Base-by-base conservation (phyloP, 2,888 invertebrate genomes). In the Marasmarcha lunaedactyla region DNA sequence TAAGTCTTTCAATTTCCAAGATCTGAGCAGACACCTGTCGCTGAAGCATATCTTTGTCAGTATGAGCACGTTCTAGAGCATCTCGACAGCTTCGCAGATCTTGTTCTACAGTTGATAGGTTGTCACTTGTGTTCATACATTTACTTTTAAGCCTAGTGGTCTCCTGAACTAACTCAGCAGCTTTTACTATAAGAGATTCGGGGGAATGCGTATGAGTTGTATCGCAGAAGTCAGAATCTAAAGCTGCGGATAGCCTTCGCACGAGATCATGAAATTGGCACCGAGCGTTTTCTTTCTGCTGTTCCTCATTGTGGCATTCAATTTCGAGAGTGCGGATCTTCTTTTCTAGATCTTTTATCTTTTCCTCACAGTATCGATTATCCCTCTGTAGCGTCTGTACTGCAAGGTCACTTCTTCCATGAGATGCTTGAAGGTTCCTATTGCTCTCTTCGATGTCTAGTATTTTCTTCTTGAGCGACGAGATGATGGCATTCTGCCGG, bases 401-500 rank as follows among this genome's bases (percentile, higher is more conserved):
- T 1, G 90, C 87, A 43, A 89, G 86, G 55, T 94, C 94, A 46
- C 83, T 86, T 47, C 90, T 77, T 1, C 89, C 88, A 44, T 87
- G 87, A 1, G 71, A 56, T 6, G 78, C 59, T 50, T 90, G 89
- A 11, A 92, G 77, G 52, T 86, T 87, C 35, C 92, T 85, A 59
- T 94, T 92, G 38, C 90, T 84, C 54, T 92, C 92, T 60, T 94
- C 94, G 33, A 92, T 74, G 45, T 93, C 90, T 71, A 91, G 86
- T 33, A 93, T 87, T 42, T 93, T 89, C 63, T 90, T 91, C 61
- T 91, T 90, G 37, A 94, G 84, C 0, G 94, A 93, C 2, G 88
- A 87, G 49, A 94, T 91, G 35, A 94, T 85, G 1, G 94, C 89
- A 54, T 90, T 91, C 66, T 94, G 93, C 27, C 94, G 84, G 1